A percentile compares a stretch with the other conserved stretches of the same genome.
These are phyloP conservation scores for Germaria angustata DNA, from an alignment of 2,888 invertebrate genomes.

Conservation along the genomic window DNA sequence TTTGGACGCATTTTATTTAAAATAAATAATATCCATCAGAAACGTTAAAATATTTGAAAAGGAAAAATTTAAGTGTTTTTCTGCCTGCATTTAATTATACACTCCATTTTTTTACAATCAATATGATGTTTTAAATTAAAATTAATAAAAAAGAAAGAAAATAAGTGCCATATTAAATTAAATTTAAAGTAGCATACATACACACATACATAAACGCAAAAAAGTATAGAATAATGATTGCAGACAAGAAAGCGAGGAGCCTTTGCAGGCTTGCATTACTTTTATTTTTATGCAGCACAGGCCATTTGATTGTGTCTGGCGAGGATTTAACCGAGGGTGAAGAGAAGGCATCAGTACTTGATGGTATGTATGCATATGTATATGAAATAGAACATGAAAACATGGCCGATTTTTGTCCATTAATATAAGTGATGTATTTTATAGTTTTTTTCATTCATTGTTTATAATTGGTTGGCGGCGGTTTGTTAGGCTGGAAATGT, in stretches of 20 bases:
- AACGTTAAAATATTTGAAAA: neutral
- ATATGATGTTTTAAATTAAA: slow-evolving; percentile 48
- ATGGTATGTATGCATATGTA: slow-evolving; percentile 45
- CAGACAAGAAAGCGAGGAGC: neutral
- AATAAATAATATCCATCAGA: neutral
- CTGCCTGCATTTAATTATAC: slow-evolving; percentile 37
- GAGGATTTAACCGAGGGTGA: slow-evolving; percentile 44
- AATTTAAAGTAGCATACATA: neutral
- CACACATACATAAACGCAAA: neutral
- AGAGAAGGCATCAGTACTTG: slow-evolving; percentile 11
- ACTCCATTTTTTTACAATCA: neutral
- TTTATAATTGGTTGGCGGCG: neutral
- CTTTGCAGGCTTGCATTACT: slow-evolving; percentile 41
- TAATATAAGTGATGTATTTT: slow-evolving; percentile 1
- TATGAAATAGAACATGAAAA: neutral
- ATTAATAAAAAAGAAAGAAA: neutral
- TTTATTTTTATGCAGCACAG: slow-evolving; percentile 23
- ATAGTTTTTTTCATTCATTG: slow-evolving; percentile 6
- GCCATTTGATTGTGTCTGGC: neutral
- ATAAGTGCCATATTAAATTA: slow-evolving; percentile 49
- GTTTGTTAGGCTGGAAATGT: neutral
- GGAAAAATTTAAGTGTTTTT: neutral
- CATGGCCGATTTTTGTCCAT: neutral
- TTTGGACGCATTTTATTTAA: slow-evolving; percentile 23
- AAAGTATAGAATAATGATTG: slow-evolving; percentile 25